These are phyloP conservation scores for Drosophila novamexicana DNA, from an alignment of 1,140 invertebrate genomes.

Conservation along the genomic window DNA sequence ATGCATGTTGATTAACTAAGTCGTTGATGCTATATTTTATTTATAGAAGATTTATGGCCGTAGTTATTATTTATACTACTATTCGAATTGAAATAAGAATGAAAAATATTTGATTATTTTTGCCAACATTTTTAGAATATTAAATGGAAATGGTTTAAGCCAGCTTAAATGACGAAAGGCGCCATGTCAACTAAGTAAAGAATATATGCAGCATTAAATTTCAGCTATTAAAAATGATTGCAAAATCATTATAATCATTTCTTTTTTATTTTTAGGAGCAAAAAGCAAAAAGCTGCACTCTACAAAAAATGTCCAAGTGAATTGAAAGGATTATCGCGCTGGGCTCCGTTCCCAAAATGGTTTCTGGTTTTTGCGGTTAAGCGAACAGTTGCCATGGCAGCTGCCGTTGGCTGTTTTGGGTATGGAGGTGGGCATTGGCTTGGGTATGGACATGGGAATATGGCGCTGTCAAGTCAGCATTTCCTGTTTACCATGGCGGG, in stretches of 20 bases:
- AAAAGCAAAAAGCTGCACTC: neutral
- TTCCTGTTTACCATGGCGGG: conserved; percentile 45
- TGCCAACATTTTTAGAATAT: neutral
- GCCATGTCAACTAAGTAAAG: neutral
- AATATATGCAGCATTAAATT: conserved; percentile 20
- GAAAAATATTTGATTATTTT: neutral
- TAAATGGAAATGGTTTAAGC: conserved; percentile 6
- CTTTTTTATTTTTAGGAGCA: neutral
- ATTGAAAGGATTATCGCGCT: conserved; percentile 50
- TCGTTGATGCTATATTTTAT: conserved; percentile 42
- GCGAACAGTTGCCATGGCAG: conserved; percentile 35
- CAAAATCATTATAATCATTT: conserved; percentile 9
- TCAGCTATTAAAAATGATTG: conserved; percentile 20
- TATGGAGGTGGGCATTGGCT: neutral
- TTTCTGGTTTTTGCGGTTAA: conserved; percentile 49
- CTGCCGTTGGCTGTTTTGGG: conserved; percentile 14
- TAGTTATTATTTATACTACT: conserved; percentile 25
- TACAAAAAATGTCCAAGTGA: conserved; percentile 36
- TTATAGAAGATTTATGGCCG: conserved; percentile 26
- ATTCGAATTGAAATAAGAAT: neutral
- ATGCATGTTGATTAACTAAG: conserved; percentile 65
- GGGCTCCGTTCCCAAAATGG: conserved; percentile 31
- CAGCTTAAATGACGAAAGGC: neutral
- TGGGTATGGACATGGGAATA: neutral
- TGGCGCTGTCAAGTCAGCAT: conserved; percentile 50